Evolutionary conservation across 2,797 vertebrate species (phyloP).

Genomic region (Muscicapa comitata): DNA sequence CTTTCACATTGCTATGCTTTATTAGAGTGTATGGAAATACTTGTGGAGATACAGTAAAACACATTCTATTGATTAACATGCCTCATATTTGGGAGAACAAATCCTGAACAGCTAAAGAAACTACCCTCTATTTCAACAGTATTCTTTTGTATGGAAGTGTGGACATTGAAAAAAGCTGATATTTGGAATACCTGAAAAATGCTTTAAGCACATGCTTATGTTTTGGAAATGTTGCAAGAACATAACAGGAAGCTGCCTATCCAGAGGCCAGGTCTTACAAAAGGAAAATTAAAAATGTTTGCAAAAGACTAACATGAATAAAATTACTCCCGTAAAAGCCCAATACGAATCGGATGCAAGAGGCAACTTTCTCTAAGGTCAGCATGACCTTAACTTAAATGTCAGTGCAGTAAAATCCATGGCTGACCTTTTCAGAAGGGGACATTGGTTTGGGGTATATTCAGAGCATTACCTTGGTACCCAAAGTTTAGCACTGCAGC

Average conservation of each 20-base stretch:
- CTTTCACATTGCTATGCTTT: neutral
- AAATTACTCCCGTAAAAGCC: neutral
- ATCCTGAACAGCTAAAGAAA: neutral
- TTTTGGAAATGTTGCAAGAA: neutral
- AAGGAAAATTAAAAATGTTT: neutral
- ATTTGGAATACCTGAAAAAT: neutral
- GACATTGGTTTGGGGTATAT: neutral
- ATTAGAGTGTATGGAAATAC: neutral
- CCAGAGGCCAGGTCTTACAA: neutral
- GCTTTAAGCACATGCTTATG: neutral
- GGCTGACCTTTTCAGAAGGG: neutral
- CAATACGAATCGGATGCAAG: neutral
- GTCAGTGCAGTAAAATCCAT: neutral
- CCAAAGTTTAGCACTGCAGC: neutral
- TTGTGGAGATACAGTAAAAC: neutral
- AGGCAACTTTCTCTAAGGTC: neutral
- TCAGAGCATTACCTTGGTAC: neutral
- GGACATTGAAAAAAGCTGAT: neutral
- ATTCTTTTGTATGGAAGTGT: neutral
- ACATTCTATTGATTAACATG: neutral
- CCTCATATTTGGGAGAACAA: neutral
- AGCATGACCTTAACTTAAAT: neutral
- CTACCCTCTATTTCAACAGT: neutral
- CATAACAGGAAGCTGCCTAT: neutral
- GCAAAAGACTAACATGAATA: neutral